These are phyloP conservation scores for Cartodere bifasciata DNA, from an alignment of 2,888 invertebrate genomes.

Conservation along the genomic window DNA sequence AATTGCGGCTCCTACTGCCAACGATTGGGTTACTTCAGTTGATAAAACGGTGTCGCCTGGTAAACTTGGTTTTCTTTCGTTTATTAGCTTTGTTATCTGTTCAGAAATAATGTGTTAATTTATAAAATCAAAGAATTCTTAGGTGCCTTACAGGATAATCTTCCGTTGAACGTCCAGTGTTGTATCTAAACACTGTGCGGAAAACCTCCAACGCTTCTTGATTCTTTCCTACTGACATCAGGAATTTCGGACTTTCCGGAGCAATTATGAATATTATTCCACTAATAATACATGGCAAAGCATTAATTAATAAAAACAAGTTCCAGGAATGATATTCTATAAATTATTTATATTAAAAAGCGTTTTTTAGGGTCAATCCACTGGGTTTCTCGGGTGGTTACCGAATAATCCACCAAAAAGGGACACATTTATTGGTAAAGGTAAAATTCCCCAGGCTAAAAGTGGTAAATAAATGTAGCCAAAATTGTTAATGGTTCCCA, in stretches of 20 bases:
- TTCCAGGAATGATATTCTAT: slow-evolving; percentile 48
- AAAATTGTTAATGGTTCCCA: slow-evolving; percentile 49
- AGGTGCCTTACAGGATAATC: slow-evolving; percentile 54
- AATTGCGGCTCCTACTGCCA: too few relatives aligned
- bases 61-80: too few relatives aligned
- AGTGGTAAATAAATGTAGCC: slow-evolving; percentile 50
- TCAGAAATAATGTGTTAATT: too few relatives aligned
- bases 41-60: too few relatives aligned
- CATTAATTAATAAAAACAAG: slow-evolving; percentile 42
- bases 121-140: too few relatives aligned
- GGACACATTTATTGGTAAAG: slow-evolving; percentile 40
- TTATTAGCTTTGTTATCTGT: too few relatives aligned
- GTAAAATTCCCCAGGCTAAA: slow-evolving; percentile 60
- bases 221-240: slow-evolving; percentile 53
- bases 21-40: too few relatives aligned
- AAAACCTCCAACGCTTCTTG: slow-evolving; percentile 52
- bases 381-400: too few relatives aligned
- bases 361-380: too few relatives aligned
- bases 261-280: slow-evolving; percentile 44
- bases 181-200: slow-evolving; percentile 48
- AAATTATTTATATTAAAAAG: too few relatives aligned
- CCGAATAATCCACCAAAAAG: too few relatives aligned
- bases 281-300: slow-evolving; percentile 52
- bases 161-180: slow-evolving; percentile 46
- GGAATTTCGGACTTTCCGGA: slow-evolving; percentile 68